A percentile compares a stretch with the other conserved stretches of the same genome.
Evolutionary conservation across 2,888 invertebrate species (phyloP).

Genomic region (Drosophila limbata): DNA sequence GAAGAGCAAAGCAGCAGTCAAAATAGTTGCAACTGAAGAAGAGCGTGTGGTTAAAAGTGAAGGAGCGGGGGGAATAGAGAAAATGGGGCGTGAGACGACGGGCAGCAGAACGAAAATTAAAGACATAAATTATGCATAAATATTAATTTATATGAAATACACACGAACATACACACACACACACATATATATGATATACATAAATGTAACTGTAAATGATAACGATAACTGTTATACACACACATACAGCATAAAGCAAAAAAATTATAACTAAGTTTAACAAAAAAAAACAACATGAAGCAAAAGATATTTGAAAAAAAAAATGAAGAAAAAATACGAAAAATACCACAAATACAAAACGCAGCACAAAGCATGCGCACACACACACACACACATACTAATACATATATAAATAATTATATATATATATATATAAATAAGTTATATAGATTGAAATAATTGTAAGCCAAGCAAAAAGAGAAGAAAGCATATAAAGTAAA

Average conservation of each 20-base stretch:
- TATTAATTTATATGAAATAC: slow-evolving; percentile 74
- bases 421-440: slow-evolving; percentile 46
- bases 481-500: slow-evolving; percentile 34
- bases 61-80: not conserved
- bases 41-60: not conserved
- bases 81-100: slow-evolving; percentile 1
- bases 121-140: slow-evolving; percentile 82
- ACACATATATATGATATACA: slow-evolving; percentile 44
- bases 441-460: slow-evolving; percentile 49
- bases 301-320: slow-evolving; percentile 8
- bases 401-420: slow-evolving; percentile 40
- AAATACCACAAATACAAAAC: slow-evolving; percentile 15
- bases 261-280: slow-evolving; percentile 39
- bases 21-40: too few species aligned
- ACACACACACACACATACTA: slow-evolving; percentile 57
- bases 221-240: slow-evolving; percentile 53
- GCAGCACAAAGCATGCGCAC: slow-evolving; percentile 70
- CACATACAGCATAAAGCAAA: slow-evolving; percentile 45
- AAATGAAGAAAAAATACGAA: slow-evolving; percentile 23
- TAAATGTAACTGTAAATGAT: slow-evolving; percentile 64
- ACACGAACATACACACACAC: slow-evolving; percentile 37
- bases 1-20: too few species aligned
- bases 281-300: slow-evolving; percentile 8
- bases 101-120: slow-evolving; percentile 78
- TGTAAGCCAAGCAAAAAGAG: slow-evolving; percentile 63